These are phyloP conservation scores for Oligia latruncula DNA, from an alignment of 2,888 invertebrate genomes.

Conservation along the genomic window DNA sequence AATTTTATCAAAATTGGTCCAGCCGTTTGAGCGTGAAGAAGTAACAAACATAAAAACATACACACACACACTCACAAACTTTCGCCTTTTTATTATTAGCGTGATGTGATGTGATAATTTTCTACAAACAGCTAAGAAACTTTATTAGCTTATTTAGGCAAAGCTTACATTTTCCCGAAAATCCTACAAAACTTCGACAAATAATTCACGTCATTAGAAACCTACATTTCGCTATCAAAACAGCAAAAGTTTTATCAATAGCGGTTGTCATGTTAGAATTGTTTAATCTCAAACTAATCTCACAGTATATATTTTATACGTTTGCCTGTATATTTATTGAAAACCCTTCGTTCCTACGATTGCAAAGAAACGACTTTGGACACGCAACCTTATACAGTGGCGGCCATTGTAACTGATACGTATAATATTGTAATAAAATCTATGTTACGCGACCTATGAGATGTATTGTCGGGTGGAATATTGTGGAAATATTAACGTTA, in stretches of 20 bases:
- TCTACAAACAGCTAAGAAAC: not conserved
- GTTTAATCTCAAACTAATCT: conserved; percentile 82
- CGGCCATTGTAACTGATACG: conserved; percentile 72
- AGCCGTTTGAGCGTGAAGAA: too few species aligned
- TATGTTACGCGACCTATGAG: conserved; percentile 50
- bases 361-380: conserved; percentile 88
- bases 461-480: conserved; percentile 43
- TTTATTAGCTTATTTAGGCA: too few species aligned
- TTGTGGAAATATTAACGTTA: conserved; percentile 30
- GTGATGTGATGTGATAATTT: too few species aligned
- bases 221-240: conserved; percentile 33
- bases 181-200: not conserved
- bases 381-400: conserved; percentile 84
- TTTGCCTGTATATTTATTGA: conserved; percentile 85
- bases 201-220: conserved; percentile 26
- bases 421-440: conserved; percentile 64
- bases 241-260: conserved; percentile 80
- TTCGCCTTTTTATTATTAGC: too few species aligned
- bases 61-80: too few species aligned
- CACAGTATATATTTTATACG: conserved; percentile 69
- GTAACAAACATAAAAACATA: too few species aligned
- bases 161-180: not conserved
- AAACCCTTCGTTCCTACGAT: conserved; percentile 87
- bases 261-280: conserved; percentile 78
- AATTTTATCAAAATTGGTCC: too few species aligned